phyloP scores from a whole-genome alignment of 2,888 invertebrate species.

The Cataglyphis livida region DNA sequence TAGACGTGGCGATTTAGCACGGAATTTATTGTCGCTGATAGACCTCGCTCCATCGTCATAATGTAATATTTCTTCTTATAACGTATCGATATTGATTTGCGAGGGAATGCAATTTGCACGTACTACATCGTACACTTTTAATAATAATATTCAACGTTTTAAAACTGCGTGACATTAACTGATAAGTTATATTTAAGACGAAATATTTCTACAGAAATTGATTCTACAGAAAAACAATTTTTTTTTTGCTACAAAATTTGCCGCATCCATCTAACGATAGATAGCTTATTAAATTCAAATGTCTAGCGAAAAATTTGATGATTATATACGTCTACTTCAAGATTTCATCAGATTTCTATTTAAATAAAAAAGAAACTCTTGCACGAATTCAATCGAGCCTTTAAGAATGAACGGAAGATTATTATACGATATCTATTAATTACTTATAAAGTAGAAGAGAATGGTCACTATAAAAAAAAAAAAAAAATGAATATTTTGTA shows the following conservation, averaged over 20 bases:
- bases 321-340: background rate
- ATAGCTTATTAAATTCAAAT: background rate
- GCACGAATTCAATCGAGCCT: background rate
- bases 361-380: background rate
- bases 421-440: conserved; percentile 9
- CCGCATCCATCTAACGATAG: background rate
- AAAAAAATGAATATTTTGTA: background rate
- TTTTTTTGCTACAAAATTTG: conserved; percentile 7
- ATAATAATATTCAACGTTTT: conserved; percentile 14
- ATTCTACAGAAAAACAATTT: too few relatives aligned
- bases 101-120: conserved; percentile 33
- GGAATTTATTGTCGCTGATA: conserved; percentile 53
- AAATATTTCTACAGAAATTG: background rate
- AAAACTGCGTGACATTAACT: background rate
- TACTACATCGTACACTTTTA: conserved; percentile 20
- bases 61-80: conserved; percentile 41
- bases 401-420: background rate
- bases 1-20: conserved; percentile 50
- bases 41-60: conserved; percentile 18
- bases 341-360: background rate
- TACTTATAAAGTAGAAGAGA: background rate
- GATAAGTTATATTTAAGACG: background rate
- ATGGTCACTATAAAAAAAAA: background rate
- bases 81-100: conserved; percentile 23
- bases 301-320: background rate